Evolutionary conservation across 2,888 invertebrate genomes (phyloP), one percentile per base, ranked within the genome.

Genomic region (Xylocampa areola): DNA sequence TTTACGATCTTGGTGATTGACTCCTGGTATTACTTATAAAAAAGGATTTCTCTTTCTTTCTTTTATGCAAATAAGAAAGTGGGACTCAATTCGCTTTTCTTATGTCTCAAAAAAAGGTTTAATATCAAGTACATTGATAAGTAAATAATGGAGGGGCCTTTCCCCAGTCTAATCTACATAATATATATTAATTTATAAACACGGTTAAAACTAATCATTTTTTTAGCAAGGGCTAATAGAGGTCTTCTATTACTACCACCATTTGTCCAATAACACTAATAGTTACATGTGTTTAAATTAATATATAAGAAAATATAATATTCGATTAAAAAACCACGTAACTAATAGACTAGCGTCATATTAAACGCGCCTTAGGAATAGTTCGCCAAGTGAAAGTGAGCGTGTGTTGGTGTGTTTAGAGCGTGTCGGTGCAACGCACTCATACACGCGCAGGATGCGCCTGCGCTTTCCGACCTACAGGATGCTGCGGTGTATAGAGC

Each of bases 371-470:
- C 87, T 76, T 87, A 85, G 71, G 89, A 88, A 92, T 92, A 90
- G 92, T 90, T 91, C 74, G 87, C 88, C 82, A 77, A 92, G 92
- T 92, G 93, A 93, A 93, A 93, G 93, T 92, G 84, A 85, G 85
- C 70, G 80, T 85, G 90, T 83, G 86, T 80, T 79, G 57, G 90
- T 87, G 88, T 88, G 88, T 76, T 65, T 77, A 63, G 73, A 73
- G 80, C 72, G 73, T 63, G 72, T 68, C 79, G 70, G 73, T 64
- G 78, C n/a, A n/a, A 69, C 75, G 44, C 71, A 62, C 77, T 60
- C 80, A 44, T 77, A 73, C 75, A 73, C 59, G 55, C 41, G 50
- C 59, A 44, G 64, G 41, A 30, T 62, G 73, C 75, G 78, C 72
- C 64, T 68, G 80, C 73, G 68, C 84, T 82, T 84, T 79, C 82